Evolutionary conservation across 2,797 vertebrate species (phyloP).

Genomic region (Psittacula derbiana): DNA sequence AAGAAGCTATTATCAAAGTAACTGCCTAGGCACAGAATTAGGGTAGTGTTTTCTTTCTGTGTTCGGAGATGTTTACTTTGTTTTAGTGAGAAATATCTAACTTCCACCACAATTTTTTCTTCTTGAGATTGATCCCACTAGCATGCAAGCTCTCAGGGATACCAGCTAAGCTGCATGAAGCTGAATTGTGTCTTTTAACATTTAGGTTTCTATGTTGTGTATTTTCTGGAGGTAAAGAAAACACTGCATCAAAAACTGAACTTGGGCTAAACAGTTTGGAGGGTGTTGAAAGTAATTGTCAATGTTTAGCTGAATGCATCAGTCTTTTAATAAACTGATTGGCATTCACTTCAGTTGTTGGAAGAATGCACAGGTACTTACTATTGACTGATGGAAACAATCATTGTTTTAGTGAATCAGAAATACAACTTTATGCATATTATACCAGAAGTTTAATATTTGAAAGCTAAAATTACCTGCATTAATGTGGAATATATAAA

Average conservation of each 20-base stretch:
- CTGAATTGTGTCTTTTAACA: not conserved
- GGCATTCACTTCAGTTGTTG: not conserved
- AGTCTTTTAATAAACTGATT: not conserved
- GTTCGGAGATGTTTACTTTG: not conserved
- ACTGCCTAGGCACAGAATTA: not conserved
- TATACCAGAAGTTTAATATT: not conserved
- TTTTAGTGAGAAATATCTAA: not conserved
- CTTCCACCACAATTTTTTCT: not conserved
- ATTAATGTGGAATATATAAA: not conserved
- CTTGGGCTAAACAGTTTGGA: not conserved
- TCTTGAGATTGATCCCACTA: not conserved
- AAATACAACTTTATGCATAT: not conserved
- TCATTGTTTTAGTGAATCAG: not conserved
- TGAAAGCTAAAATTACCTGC: not conserved
- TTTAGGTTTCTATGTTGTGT: not conserved
- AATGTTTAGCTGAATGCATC: not conserved
- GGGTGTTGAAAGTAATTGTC: not conserved
- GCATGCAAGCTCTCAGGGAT: rapidly evolving
- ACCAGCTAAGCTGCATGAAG: not conserved
- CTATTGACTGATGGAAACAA: not conserved
- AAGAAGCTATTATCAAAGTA: not conserved
- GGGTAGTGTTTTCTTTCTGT: not conserved
- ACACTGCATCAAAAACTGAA: not conserved
- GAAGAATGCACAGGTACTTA: not conserved
- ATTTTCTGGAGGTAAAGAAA: not conserved